phyloP scores from a whole-genome alignment of 2,113 vertebrate species.

The Rhegmatorhina hoffmannsi region DNA sequence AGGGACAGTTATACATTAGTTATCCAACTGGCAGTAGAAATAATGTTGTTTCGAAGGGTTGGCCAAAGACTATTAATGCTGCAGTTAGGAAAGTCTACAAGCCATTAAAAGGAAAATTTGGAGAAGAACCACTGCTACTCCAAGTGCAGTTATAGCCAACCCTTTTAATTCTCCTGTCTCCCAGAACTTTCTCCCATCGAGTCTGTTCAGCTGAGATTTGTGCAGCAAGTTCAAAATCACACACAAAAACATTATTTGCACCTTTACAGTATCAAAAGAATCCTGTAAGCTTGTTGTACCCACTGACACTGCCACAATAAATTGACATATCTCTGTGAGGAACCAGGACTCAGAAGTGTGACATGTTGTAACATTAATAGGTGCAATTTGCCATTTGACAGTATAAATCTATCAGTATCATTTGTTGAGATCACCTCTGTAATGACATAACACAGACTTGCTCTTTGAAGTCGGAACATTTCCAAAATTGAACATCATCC shows the following conservation, averaged over 20 bases:
- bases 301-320: neutral
- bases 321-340: neutral
- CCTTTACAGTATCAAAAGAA: neutral
- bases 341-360: neutral
- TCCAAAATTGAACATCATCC: conserved; percentile 30
- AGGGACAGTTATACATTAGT: neutral
- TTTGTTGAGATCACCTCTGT: neutral
- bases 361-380: neutral
- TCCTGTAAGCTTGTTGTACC: neutral
- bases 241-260: neutral
- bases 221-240: neutral
- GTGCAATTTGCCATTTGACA: neutral
- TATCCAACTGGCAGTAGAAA: neutral
- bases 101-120: neutral
- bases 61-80: neutral
- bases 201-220: neutral
- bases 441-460: conserved; percentile 5
- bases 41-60: neutral
- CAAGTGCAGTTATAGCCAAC: neutral
- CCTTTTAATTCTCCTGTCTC: neutral
- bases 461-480: neutral
- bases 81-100: neutral
- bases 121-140: neutral
- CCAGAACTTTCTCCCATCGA: neutral
- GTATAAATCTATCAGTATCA: neutral